Percentiles rank a stretch among this genome's conserved stretches.
These are phyloP conservation scores for Caracal caracal DNA, from an alignment of 2,113 vertebrate genomes.

Conservation along the genomic window DNA sequence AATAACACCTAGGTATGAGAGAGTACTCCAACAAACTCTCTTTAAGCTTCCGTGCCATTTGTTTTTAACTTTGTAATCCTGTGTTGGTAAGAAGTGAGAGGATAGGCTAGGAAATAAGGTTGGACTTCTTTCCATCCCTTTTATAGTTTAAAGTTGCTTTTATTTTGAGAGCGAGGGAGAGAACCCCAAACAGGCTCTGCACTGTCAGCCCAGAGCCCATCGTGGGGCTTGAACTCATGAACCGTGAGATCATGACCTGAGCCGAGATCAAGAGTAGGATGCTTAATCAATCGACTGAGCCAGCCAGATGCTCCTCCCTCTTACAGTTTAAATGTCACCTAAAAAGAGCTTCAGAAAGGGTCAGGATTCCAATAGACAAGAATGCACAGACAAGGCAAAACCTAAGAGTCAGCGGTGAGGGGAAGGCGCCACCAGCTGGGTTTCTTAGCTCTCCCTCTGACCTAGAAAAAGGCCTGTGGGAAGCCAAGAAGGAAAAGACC, in stretches of 20 bases:
- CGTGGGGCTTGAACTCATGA: too few relatives aligned
- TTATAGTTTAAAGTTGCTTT: background rate
- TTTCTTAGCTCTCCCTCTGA: background rate
- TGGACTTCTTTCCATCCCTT: background rate
- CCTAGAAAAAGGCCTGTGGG: background rate
- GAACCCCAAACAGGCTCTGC: too few relatives aligned
- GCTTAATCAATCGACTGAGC: too few relatives aligned
- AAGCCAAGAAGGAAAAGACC: background rate
- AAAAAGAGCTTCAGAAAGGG: background rate
- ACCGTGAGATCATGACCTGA: too few relatives aligned
- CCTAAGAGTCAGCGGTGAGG: background rate
- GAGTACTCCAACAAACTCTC: background rate
- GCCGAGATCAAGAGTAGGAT: too few relatives aligned
- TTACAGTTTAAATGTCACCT: constrained; percentile 13
- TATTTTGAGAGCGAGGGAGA: too few relatives aligned
- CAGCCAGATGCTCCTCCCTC: background rate
- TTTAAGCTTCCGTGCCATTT: background rate
- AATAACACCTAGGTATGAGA: background rate
- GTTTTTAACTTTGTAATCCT: background rate
- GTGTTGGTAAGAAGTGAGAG: background rate
- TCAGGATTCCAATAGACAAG: background rate
- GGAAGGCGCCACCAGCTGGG: too few relatives aligned
- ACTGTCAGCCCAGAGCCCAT: too few relatives aligned
- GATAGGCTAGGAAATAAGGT: background rate
- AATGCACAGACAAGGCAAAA: background rate